Conservation (phyloP, 2,888 invertebrate species). For the Thera britannica region DNA sequence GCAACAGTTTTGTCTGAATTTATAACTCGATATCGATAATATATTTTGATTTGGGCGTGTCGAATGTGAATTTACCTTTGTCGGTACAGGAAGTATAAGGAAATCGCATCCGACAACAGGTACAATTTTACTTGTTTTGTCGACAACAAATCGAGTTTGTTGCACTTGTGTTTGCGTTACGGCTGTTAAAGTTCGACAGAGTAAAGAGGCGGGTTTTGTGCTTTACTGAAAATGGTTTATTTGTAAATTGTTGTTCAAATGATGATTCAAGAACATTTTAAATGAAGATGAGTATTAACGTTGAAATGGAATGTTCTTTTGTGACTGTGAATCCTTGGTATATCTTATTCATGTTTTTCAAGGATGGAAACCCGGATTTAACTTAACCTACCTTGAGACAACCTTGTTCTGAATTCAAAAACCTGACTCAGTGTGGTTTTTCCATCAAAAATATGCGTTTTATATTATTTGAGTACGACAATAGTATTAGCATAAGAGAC, state of each 20-base stretch:
- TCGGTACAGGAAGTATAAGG: conserved; percentile 76
- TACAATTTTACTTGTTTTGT: conserved; percentile 53
- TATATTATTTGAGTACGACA: conserved; percentile 52
- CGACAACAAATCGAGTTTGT: conserved; percentile 50
- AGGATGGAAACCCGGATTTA: conserved; percentile 26
- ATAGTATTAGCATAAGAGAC: conserved; percentile 68
- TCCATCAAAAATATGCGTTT: conserved; percentile 57
- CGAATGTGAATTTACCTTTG: conserved; percentile 72
- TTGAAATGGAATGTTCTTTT: conserved; percentile 1
- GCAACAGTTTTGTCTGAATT: conserved; percentile 44
- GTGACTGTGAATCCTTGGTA: conserved; percentile 5
- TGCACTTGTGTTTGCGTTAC: conserved; percentile 82
- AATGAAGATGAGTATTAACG: conserved; percentile 24
- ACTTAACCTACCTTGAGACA: conserved; percentile 36
- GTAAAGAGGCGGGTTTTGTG: conserved; percentile 56
- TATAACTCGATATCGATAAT: conserved; percentile 63
- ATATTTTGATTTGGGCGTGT: conserved; percentile 84
- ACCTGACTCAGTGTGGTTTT: conserved; percentile 60
- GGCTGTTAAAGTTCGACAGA: conserved; percentile 62
- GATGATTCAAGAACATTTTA: conserved; percentile 13
- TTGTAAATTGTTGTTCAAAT: conserved; percentile 37
- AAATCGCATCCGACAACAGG: conserved; percentile 64
- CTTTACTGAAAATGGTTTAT: conserved; percentile 52
- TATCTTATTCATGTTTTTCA: conserved; percentile 1
- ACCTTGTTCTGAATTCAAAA: conserved; percentile 44